Base-by-base conservation (phyloP, 2,888 invertebrate genomes). In the Leptodirus hochenwartii region DNA sequence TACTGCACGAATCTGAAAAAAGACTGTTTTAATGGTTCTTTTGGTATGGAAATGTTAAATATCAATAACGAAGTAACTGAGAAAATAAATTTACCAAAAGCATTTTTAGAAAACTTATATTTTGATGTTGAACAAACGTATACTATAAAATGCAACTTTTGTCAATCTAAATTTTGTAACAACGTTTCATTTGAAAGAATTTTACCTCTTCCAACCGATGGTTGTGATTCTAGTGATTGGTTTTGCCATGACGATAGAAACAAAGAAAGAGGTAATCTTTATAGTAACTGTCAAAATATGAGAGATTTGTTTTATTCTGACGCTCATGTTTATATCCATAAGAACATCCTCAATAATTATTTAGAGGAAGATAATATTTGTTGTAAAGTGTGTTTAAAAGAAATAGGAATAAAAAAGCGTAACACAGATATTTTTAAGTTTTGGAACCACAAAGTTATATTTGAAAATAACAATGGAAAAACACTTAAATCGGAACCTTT, bases 181-280 rank as follows among this genome's bases (percentile, higher is more conserved):
- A 30, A 37, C n/a, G 22, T 55, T 1, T 56, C 53, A 26, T 71
- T 72, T 50, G 50, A 60, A 26, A 56, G 71, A 37, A 55, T 73
- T 41, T 49, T 74, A 34, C 70, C 72, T 32, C 47, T 74, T 30
- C 73, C 73, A 1, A 61, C 68, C 0, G 58, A 60, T 10, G 62
- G 61, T 49, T 51, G 64, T 32, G 69, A 70, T 41, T 60, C 64
- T 45, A 59, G 61, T 0, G 73, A 74, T 37, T 73, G 70, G 68
- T 75, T 71, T 46, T 75, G 74, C 42, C 72, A 73, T 37, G 58
- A 55, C 14, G 49, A 39, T 22, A 36, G 40, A 12, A 32, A 37
- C 15, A 27, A 37, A 17, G 42, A n/a, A n/a, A n/a, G n/a, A n/a
- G n/a, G n/a, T n/a, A n/a, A 34, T 11, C 23, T 40, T 36, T 48